A percentile compares a stretch with the other conserved stretches of the same genome.
phyloP scores from a whole-genome alignment of 2,113 vertebrate species.

The Percopsis transmontana region DNA sequence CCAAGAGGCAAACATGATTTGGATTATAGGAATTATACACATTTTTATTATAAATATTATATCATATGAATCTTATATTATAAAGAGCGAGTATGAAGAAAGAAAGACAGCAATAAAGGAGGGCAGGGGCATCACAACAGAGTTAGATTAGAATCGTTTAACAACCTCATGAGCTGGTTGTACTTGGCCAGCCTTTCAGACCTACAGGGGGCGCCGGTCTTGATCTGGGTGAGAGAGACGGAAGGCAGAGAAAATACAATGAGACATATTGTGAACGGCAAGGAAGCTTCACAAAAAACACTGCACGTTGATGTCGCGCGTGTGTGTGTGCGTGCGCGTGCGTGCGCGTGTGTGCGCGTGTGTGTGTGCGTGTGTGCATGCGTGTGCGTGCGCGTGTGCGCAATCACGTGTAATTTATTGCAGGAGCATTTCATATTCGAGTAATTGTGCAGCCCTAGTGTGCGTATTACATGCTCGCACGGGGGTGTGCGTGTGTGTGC shows the following conservation, averaged over 20 bases:
- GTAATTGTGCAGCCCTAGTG: too few relatives aligned
- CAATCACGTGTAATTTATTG: too few relatives aligned
- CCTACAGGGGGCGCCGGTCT: slow-evolving; percentile 92
- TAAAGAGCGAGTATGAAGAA: background rate
- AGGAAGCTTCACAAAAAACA: background rate
- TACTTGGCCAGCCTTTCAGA: slow-evolving; percentile 94
- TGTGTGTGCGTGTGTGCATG: slow-evolving; percentile 2
- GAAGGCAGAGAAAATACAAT: background rate
- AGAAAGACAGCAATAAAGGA: background rate
- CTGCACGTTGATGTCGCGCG: background rate
- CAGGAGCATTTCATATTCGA: too few relatives aligned
- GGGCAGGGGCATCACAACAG: background rate
- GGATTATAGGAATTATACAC: too few relatives aligned
- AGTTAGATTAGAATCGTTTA: background rate
- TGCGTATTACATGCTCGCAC: too few relatives aligned
- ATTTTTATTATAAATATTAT: too few relatives aligned
- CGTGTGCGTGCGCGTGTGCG: slow-evolving; percentile 9
- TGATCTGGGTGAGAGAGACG: slow-evolving; percentile 79
- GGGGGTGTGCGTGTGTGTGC: background rate
- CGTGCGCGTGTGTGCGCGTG: slow-evolving; percentile 4
- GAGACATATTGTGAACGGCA: background rate
- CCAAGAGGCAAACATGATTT: too few relatives aligned
- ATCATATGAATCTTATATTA: too few relatives aligned
- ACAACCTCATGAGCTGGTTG: slow-evolving; percentile 95
- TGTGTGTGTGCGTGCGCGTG: background rate